Percentiles rank a stretch among this genome's conserved stretches.
Evolutionary conservation across 2,113 vertebrate genomes (phyloP).

Genomic region (Castor canadensis): DNA sequence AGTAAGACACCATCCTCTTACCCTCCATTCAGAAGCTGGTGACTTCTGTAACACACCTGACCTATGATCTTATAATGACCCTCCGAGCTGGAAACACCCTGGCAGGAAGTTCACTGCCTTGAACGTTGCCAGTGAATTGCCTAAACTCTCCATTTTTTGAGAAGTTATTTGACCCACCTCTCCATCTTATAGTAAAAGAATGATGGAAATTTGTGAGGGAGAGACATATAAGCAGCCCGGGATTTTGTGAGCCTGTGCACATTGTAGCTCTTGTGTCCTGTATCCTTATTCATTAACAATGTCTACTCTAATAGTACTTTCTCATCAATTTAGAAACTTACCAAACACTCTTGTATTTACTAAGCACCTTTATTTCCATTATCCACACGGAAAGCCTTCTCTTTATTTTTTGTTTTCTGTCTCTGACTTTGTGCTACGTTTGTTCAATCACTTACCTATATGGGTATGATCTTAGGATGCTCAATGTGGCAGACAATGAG

Average conservation of each 20-base stretch:
- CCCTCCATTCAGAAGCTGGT: background rate
- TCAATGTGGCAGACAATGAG: background rate
- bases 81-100: background rate
- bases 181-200: background rate
- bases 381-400: background rate
- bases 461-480: background rate
- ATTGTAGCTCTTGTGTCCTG: background rate
- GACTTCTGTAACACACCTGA: background rate
- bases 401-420: background rate
- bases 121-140: background rate
- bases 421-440: accelerated
- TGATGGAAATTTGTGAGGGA: background rate
- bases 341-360: background rate
- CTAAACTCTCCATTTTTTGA: background rate
- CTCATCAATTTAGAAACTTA: background rate
- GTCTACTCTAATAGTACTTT: background rate
- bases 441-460: background rate
- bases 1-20: background rate
- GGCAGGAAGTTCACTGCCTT: background rate
- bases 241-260: background rate
- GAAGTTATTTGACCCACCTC: background rate
- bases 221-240: background rate
- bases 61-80: background rate
- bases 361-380: background rate
- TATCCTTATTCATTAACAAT: background rate